A percentile compares a stretch with the other conserved stretches of the same genome.
phyloP scores from a whole-genome alignment of 2,888 invertebrate genomes.

The Sipha maydis region DNA sequence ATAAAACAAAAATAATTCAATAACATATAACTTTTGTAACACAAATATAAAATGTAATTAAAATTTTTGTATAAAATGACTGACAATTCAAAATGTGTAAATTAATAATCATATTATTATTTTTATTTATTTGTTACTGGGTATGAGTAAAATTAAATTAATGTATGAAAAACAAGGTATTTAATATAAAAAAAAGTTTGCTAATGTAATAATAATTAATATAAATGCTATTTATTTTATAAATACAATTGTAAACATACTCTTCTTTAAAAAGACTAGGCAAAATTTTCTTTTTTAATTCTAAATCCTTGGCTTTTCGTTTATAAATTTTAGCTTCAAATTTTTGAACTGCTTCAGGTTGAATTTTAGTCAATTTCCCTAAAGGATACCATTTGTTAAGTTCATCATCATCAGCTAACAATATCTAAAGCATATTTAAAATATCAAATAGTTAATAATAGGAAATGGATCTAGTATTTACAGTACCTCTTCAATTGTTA shows the following conservation, averaged over 20 bases:
- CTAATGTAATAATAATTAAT: background rate
- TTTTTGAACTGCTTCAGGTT: constrained; percentile 81
- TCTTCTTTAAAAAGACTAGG: constrained; percentile 76
- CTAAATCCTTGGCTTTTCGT: constrained; percentile 78
- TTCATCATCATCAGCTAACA: constrained; percentile 90
- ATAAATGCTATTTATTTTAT: background rate
- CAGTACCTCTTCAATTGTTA: constrained; percentile 87
- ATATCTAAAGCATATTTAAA: constrained; percentile 74
- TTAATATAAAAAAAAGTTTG: no score
- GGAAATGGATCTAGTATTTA: background rate
- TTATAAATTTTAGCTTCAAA: constrained; percentile 81
- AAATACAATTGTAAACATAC: constrained; percentile 24
- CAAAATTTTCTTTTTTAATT: constrained; percentile 81
- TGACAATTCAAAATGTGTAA: no score
- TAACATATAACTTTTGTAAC: background rate
- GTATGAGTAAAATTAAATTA: no score
- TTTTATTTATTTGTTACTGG: no score
- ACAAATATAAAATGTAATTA: no score
- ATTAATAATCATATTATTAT: no score
- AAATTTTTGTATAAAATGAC: no score
- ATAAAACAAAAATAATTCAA: background rate
- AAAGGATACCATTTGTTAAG: constrained; percentile 95
- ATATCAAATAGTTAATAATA: constrained; percentile 3
- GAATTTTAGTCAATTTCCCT: constrained; percentile 84
- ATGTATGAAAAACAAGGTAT: no score